Percentiles rank a stretch among this genome's conserved stretches.
These are phyloP conservation scores for Colletes collaris DNA, from an alignment of 2,888 invertebrate genomes.

Conservation along the genomic window DNA sequence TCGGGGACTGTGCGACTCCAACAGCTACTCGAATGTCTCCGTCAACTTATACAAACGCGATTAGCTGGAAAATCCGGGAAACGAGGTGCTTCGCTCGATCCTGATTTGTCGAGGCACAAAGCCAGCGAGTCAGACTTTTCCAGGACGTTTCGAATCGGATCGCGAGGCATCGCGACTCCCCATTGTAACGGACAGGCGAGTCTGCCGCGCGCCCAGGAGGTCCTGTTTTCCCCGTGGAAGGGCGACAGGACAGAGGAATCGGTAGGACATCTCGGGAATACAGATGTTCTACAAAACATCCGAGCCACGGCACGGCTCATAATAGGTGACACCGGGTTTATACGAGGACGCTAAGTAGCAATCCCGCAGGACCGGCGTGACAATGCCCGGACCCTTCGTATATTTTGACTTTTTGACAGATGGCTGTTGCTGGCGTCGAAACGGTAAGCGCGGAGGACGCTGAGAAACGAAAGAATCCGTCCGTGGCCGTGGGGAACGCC, in stretches of 20 bases:
- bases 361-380: constrained; percentile 80
- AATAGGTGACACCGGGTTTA: constrained; percentile 76
- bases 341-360: constrained; percentile 82
- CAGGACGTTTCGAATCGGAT: constrained; percentile 33
- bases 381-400: constrained; percentile 79
- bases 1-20: neutral
- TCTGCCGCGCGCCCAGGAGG: constrained; percentile 41
- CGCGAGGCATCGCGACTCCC: constrained; percentile 33
- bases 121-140: constrained; percentile 42
- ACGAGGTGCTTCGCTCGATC: constrained; percentile 28
- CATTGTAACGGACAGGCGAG: constrained; percentile 53
- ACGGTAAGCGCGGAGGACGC: constrained; percentile 51
- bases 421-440: constrained; percentile 70
- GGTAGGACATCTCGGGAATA: constrained; percentile 72
- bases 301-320: constrained; percentile 70
- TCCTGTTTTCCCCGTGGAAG: constrained; percentile 16
- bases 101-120: constrained; percentile 64
- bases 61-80: constrained; percentile 31
- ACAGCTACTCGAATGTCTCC: neutral
- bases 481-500: constrained; percentile 24
- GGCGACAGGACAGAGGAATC: constrained; percentile 55
- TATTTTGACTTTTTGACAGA: constrained; percentile 84
- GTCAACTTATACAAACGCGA: constrained; percentile 38
- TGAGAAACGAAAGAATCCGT: constrained; percentile 13
- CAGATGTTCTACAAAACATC: constrained; percentile 82